Base-by-base conservation (phyloP, 2,113 vertebrate genomes). In the Bufo gargarizans region DNA sequence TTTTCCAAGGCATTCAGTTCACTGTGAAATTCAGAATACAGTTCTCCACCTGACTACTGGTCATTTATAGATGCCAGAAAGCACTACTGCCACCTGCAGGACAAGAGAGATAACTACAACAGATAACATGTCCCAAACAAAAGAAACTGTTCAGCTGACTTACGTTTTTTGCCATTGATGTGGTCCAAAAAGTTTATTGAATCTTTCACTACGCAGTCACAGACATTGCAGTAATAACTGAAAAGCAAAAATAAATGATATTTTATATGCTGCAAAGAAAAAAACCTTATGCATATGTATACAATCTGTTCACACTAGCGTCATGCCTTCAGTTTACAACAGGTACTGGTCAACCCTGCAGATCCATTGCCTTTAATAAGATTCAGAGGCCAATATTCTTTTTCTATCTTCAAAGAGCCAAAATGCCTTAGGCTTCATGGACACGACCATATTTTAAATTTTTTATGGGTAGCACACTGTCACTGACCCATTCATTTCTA, bases 101-200 rank as follows among this genome's bases (percentile, higher is more conserved):
- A 22, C 61, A 50, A 63, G 10, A 4, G 13, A 20, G 22, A 9
- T 8, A n/a, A 78, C 9, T 10, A 45, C 69, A 55, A 17, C 7
- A n/a, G 11, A 22, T 17, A 47, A 17, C 47, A 61, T 20, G 43
- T 8, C 7, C 33, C 4, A 80, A 80, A 55, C 22, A 59, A 58
- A 79, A 55, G 14, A 13, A 12, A 12, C 3, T 67, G 16, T 71
- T 43, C 4, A 50, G 50, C 45, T 16, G 56, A 90, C 97, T 98
- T 95, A 99, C 98, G 98, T 95, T 99, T 99, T 92, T 99, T 99
- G 86, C 98, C 98, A 65, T 99, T 99, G 94, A 99, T 99, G 94
- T 99, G 98, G 94, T 99, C 98, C 93, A 99, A 89, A 91, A 99
- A 99, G 93, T 99, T 99, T 90, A 99, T 99, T 88, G 98, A 99